phyloP scores from a whole-genome alignment of 1,140 invertebrate species.

The Sesamia nonagrioides region DNA sequence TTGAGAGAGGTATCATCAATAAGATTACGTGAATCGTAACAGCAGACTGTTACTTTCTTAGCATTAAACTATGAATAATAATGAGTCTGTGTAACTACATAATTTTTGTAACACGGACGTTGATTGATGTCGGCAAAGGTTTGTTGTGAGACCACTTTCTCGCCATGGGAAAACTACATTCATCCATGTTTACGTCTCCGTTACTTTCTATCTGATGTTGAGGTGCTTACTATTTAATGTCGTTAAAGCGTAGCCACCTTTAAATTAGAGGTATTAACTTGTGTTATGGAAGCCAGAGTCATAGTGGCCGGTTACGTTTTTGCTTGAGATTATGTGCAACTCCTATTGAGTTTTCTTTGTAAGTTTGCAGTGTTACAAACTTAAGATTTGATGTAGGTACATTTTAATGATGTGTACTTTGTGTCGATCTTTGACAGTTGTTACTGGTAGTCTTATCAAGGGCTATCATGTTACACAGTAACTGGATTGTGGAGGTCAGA shows the following conservation, averaged over 20 bases:
- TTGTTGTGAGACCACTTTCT: constrained; percentile 72
- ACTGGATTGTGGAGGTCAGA: too few relatives aligned
- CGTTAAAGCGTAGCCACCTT: neutral
- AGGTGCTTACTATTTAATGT: neutral
- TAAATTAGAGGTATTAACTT: constrained; percentile 17
- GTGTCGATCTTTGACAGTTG: too few relatives aligned
- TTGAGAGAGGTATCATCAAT: constrained; percentile 34
- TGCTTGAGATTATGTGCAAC: neutral
- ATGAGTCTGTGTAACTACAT: constrained; percentile 38
- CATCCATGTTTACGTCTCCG: constrained; percentile 66
- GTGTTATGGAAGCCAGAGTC: neutral
- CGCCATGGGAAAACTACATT: constrained; percentile 76
- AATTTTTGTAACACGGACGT: constrained; percentile 51
- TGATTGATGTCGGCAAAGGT: constrained; percentile 62
- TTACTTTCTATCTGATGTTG: constrained; percentile 68
- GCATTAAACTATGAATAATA: constrained; percentile 45
- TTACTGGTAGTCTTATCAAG: too few relatives aligned
- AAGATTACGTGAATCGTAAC: constrained; percentile 27
- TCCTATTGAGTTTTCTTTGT: neutral
- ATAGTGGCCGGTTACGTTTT: neutral
- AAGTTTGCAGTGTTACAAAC: too few relatives aligned
- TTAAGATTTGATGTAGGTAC: too few relatives aligned
- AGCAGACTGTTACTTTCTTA: constrained; percentile 40
- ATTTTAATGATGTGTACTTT: too few relatives aligned
- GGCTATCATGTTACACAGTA: too few relatives aligned